Evolutionary conservation across 2,888 invertebrate species (phyloP).

Genomic region (Melieria picta): DNA sequence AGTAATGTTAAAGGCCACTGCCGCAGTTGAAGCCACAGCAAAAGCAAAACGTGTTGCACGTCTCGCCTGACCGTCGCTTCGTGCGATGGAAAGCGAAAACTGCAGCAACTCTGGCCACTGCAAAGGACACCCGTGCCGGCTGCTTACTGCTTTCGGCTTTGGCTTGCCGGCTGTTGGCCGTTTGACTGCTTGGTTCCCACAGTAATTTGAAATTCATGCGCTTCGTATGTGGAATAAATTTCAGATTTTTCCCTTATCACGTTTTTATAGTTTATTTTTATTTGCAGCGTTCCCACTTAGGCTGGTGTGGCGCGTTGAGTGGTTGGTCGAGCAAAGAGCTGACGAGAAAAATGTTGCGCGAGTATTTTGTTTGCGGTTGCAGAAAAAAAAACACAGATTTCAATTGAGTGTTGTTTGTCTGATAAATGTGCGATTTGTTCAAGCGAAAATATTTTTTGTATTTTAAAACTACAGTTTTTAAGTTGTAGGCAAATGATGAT

Average conservation of each 20-base stretch:
- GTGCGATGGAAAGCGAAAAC: no score
- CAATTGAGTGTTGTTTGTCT: no score
- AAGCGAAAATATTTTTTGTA: no score
- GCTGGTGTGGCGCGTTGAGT: not conserved
- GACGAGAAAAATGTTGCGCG: no score
- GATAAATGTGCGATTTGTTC: no score
- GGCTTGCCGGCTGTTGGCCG: not conserved
- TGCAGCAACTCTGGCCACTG: not conserved
- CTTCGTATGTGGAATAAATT: slow-evolving; percentile 61
- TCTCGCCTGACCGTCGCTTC: not conserved
- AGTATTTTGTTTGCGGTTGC: no score
- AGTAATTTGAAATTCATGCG: slow-evolving; percentile 61
- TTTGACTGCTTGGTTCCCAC: slow-evolving; percentile 40
- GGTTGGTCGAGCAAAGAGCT: not conserved
- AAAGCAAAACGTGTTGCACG: slow-evolving; percentile 1
- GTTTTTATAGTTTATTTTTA: not conserved
- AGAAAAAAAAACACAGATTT: no score
- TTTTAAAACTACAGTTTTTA: no score
- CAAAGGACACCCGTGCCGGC: not conserved
- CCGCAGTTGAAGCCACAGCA: not conserved
- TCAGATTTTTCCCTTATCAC: slow-evolving; percentile 47
- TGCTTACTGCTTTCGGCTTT: not conserved
- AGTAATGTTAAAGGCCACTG: not conserved
- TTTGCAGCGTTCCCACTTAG: not conserved
- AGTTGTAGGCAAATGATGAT: no score